A percentile compares a stretch with the other conserved stretches of the same genome.
Conservation (phyloP, 2,113 vertebrate genomes). For the Oophaga pumilio region DNA sequence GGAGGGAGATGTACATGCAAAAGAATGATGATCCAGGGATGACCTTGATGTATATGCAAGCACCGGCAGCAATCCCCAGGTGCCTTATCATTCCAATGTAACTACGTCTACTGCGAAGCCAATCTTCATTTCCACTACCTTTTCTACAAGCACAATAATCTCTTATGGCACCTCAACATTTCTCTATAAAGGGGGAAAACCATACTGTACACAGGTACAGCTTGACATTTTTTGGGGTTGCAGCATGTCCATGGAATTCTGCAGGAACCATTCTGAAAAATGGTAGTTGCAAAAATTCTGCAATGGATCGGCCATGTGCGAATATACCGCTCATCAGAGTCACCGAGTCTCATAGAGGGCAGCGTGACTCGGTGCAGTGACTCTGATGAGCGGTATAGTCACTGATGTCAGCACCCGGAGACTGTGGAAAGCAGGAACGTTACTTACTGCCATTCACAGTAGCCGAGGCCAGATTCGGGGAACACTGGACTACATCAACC, state of each 20-base stretch:
- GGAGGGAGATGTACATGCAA: not conserved
- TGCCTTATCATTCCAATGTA: constrained; percentile 8
- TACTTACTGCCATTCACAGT: no score
- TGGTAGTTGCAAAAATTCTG: no score
- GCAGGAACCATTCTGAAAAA: not conserved
- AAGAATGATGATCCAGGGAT: constrained; percentile 12
- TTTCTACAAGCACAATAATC: not conserved
- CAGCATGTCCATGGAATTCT: not conserved
- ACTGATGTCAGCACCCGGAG: no score
- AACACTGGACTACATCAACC: no score
- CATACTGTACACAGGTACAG: not conserved
- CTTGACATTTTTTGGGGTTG: not conserved
- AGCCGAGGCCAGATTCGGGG: no score
- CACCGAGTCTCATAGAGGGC: no score
- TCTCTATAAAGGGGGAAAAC: not conserved
- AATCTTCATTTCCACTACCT: not conserved
- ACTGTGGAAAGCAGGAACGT: no score
- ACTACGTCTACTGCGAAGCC: not conserved
- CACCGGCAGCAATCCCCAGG: not conserved
- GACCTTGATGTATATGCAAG: constrained; percentile 29
- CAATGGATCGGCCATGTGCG: not conserved
- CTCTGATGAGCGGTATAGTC: no score
- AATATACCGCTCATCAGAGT: no score
- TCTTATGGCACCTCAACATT: not conserved
- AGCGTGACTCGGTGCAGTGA: no score